These are phyloP conservation scores for Phrynosoma blainvillii DNA, from an alignment of 2,113 vertebrate species.

Conservation along the genomic window DNA sequence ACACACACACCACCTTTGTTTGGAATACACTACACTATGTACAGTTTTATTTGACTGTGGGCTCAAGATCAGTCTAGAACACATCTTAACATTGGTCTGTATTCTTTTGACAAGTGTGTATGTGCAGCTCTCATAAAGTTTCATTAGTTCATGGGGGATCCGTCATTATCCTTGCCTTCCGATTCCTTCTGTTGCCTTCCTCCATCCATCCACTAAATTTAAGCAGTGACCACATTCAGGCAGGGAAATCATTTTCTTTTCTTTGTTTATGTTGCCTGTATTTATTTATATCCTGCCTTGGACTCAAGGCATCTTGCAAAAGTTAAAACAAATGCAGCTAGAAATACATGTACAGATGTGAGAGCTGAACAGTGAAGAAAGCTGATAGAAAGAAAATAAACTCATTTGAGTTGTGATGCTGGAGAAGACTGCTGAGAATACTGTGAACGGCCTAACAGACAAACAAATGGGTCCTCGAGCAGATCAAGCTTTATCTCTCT, in stretches of 20 bases:
- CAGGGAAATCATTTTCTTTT: background rate
- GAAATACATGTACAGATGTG: too few relatives aligned
- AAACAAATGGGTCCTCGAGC: too few relatives aligned
- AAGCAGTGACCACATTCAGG: background rate
- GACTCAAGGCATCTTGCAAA: too few relatives aligned
- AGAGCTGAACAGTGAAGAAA: too few relatives aligned
- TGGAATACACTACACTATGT: background rate
- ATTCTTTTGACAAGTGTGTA: background rate
- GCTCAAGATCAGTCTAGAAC: background rate
- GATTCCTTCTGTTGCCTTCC: background rate
- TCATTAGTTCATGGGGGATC: background rate
- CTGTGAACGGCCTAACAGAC: too few relatives aligned
- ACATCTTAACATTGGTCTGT: background rate
- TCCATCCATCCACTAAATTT: background rate
- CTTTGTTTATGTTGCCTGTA: too few relatives aligned
- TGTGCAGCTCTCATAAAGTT: background rate
- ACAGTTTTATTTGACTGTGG: slow-evolving; percentile 1
- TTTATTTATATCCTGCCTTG: too few relatives aligned
- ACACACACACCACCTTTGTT: background rate
- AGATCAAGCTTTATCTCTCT: too few relatives aligned
- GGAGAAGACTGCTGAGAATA: too few relatives aligned
- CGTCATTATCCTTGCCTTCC: background rate
- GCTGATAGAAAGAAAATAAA: too few relatives aligned
- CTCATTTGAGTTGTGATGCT: too few relatives aligned
- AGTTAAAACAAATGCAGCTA: too few relatives aligned